Conservation (phyloP, 2,113 vertebrate genomes). For the Gasterosteus aculeatus region DNA sequence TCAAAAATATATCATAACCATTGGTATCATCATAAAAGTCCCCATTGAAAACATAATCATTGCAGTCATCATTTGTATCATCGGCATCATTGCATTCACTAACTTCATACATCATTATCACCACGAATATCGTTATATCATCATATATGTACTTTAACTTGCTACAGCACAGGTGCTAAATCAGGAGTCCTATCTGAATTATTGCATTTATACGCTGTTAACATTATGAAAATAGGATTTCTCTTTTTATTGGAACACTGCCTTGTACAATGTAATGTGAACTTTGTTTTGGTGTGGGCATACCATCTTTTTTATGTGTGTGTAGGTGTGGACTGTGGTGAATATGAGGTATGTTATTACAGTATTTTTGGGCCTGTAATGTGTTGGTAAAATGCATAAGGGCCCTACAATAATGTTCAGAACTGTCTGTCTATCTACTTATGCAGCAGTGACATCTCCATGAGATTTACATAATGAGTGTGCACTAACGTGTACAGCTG, state of each 20-base stretch:
- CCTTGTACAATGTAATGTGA: constrained; percentile 72
- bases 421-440: constrained; percentile 43
- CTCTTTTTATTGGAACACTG: constrained; percentile 67
- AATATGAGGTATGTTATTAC: constrained; percentile 35
- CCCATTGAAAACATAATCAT: constrained; percentile 47
- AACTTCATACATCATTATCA: constrained; percentile 56
- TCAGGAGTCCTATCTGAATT: constrained; percentile 82
- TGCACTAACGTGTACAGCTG: constrained; percentile 45
- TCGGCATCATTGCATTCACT: constrained; percentile 41
- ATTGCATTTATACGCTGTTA: constrained; percentile 89
- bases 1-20: constrained; percentile 69
- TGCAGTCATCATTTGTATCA: constrained; percentile 35
- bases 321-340: constrained; percentile 41
- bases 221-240: constrained; percentile 78
- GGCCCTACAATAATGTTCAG: constrained; percentile 23
- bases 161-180: constrained; percentile 79
- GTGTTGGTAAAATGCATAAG: constrained; percentile 21
- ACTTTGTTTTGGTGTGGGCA: constrained; percentile 62
- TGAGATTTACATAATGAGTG: constrained; percentile 40
- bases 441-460: constrained; percentile 28
- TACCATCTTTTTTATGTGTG: constrained; percentile 59
- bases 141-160: constrained; percentile 66
- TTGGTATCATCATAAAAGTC: constrained; percentile 57
- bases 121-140: constrained; percentile 42
- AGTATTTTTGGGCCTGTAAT: constrained; percentile 36